Conservation (phyloP, 2,797 vertebrate species). For the Cyclopterus lumpus region DNA sequence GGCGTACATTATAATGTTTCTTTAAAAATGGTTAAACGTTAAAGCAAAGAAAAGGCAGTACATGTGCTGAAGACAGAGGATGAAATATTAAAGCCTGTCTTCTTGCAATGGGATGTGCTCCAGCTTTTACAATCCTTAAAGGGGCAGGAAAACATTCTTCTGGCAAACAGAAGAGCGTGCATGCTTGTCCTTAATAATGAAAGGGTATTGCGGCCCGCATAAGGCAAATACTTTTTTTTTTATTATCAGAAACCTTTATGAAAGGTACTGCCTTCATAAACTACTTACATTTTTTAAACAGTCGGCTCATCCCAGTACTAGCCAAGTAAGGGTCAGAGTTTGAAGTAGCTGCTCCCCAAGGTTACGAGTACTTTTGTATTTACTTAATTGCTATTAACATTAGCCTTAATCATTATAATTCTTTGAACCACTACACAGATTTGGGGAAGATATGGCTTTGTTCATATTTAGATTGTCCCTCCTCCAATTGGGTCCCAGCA, state of each 20-base stretch:
- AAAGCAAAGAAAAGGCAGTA: constrained; percentile 2
- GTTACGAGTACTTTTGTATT: not conserved
- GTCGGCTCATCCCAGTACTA: not conserved
- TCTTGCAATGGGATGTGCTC: constrained; percentile 33
- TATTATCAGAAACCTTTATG: constrained; percentile 21
- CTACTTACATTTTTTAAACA: not conserved
- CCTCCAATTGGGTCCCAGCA: constrained; percentile 23
- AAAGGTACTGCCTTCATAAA: constrained; percentile 25
- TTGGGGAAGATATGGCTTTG: constrained; percentile 6
- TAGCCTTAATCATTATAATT: not conserved
- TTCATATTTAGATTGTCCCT: constrained; percentile 50
- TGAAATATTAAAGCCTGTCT: constrained; percentile 36
- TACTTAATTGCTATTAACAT: not conserved
- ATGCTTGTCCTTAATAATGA: constrained; percentile 34
- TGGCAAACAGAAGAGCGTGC: constrained; percentile 31
- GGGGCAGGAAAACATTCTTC: constrained; percentile 29
- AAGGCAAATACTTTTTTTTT: constrained; percentile 6
- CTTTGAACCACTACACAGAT: not conserved
- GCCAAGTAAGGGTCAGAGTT: not conserved
- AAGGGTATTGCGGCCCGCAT: constrained; percentile 13
- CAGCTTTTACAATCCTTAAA: constrained; percentile 29
- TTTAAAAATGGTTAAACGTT: constrained; percentile 7
- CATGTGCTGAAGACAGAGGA: constrained; percentile 24
- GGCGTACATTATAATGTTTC: constrained; percentile 29
- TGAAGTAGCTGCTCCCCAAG: not conserved